Evolutionary conservation across 2,888 invertebrate genomes (phyloP), one percentile per base, ranked within the genome.

Genomic region (Cryptocheilus praepositus): DNA sequence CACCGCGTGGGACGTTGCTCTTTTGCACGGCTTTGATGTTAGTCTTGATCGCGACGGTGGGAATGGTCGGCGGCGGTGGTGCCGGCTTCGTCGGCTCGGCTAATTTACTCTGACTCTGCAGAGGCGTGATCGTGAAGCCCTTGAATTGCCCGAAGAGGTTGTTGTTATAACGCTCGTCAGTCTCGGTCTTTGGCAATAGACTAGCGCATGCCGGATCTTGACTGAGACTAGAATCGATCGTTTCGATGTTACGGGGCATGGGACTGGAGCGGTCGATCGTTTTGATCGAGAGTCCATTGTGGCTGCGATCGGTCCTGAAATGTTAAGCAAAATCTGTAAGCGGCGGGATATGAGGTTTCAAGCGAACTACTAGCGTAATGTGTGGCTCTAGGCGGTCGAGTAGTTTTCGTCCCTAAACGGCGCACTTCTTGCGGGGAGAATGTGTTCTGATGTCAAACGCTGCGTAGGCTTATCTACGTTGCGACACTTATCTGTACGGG

Each of bases 61-160:
- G 91, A 0, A 92, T 91, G 0, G 92, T 91, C 0, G 93, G 92
- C 0, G 93, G 89, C 0, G 94, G 93, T 0, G 94, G 94, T 0
- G 94, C 93, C 0, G 91, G 88, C 57, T 92, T 88, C 3, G 91
- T 83, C 0, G 92, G 92, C 0, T 91, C 61, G 0, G 91, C 89
- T 66, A 76, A 70, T 67, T 88, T 85, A 13, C 79, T 46, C 15
- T 89, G 87, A 79, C 90, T 90, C 44, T 91, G 91, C 0, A 93
- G 90, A 0, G 95, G 94, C 0, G 93, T 91, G 53, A 96, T 90
- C 0, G 94, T 93, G 88, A 96, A 96, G 0, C 96, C 96, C 89
- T 95, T 95, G 89, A 95, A 96, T 82, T 95, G 94, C 0, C 96
- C 96, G 86, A 95, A 95, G 89, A 96, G 93, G 81, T 93, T 93